Percentiles rank a stretch among this genome's conserved stretches.
These are phyloP conservation scores for Silurus meridionalis DNA, from an alignment of 2,113 vertebrate species.

Conservation along the genomic window DNA sequence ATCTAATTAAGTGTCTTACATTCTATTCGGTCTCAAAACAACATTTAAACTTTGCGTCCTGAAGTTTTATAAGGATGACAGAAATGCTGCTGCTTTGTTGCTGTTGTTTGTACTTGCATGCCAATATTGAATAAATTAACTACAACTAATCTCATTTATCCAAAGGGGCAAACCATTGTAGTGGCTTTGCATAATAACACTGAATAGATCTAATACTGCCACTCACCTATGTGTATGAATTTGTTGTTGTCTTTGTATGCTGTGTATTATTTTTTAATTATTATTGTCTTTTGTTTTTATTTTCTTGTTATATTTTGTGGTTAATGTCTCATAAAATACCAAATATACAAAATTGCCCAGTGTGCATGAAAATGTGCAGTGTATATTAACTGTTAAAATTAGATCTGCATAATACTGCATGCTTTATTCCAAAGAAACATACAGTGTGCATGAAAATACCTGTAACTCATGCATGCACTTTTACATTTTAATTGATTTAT, in stretches of 20 bases:
- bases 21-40: not conserved
- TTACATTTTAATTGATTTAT: not conserved
- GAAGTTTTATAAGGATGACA: conserved; percentile 3
- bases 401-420: conserved; percentile 9
- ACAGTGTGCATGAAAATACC: not conserved
- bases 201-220: conserved; percentile 40
- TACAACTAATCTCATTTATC: conserved; percentile 43
- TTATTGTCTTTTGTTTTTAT: not conserved
- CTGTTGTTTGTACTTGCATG: conserved; percentile 47
- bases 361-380: not conserved
- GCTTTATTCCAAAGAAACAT: not conserved
- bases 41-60: not conserved
- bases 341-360: not conserved
- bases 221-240: conserved; percentile 46
- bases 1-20: not conserved
- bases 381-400: not conserved
- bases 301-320: conserved; percentile 14
- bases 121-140: conserved; percentile 54
- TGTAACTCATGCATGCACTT: not conserved
- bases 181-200: conserved; percentile 57
- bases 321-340: conserved; percentile 16
- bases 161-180: conserved; percentile 48
- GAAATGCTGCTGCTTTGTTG: conserved; percentile 40
- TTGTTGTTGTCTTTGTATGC: conserved; percentile 39
- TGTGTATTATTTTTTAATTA: not conserved